Conservation (phyloP, 2,888 invertebrate species). For the Phortica okadai region DNA sequence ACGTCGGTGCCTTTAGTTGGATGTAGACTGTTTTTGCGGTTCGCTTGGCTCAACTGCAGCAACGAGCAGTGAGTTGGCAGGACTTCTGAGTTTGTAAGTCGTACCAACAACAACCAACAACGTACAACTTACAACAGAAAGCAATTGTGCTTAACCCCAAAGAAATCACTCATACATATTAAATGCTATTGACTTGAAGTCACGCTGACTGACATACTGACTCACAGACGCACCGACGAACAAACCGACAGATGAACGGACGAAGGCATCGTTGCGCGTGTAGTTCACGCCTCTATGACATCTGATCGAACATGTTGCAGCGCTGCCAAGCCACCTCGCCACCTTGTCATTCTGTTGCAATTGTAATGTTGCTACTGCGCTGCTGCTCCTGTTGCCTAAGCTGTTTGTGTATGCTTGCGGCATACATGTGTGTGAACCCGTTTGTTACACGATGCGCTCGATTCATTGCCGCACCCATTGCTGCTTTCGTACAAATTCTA, state of each 20-base stretch:
- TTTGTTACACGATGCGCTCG: not conserved
- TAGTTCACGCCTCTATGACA: slow-evolving; percentile 8
- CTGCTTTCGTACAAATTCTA: slow-evolving; percentile 56
- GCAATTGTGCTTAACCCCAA: slow-evolving; percentile 37
- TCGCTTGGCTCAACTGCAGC: slow-evolving; percentile 27
- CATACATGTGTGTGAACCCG: not conserved
- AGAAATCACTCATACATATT: slow-evolving; percentile 60
- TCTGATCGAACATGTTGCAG: not conserved
- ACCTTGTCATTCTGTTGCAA: not conserved
- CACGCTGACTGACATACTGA: not conserved
- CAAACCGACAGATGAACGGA: too few species aligned
- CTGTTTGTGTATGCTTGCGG: not conserved
- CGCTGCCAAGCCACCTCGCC: not conserved
- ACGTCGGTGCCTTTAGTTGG: slow-evolving; percentile 6
- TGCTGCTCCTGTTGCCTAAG: not conserved
- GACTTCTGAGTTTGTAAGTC: not conserved
- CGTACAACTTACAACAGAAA: not conserved
- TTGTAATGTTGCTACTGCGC: not conserved
- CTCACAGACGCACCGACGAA: not conserved
- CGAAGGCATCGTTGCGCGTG: slow-evolving; percentile 2
- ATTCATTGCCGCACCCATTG: not conserved
- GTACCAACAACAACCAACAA: too few species aligned
- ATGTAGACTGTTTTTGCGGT: slow-evolving; percentile 45
- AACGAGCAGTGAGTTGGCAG: not conserved
- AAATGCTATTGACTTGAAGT: slow-evolving; percentile 37